These are phyloP conservation scores for Cetoscarus ocellatus DNA, from an alignment of 2,797 vertebrate genomes.

Conservation along the genomic window DNA sequence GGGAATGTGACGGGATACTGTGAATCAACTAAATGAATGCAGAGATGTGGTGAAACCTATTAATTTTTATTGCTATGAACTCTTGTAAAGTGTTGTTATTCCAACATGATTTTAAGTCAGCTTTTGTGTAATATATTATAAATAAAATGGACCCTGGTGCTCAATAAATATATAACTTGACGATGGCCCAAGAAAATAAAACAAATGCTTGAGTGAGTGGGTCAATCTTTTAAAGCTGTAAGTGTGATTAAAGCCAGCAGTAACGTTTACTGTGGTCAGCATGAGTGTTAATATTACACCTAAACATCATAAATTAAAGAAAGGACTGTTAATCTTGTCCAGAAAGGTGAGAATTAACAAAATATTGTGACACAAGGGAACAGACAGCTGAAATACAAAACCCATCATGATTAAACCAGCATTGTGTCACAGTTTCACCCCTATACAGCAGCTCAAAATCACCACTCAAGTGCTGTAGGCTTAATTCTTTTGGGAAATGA, in stretches of 20 bases:
- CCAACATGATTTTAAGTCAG: constrained; percentile 4
- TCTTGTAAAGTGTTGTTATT: constrained; percentile 5
- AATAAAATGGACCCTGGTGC: neutral
- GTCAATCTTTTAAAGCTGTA: constrained; percentile 11
- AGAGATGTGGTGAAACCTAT: constrained; percentile 1
- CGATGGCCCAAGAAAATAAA: constrained; percentile 5
- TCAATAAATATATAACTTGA: constrained; percentile 8
- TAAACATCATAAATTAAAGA: neutral
- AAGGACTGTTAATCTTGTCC: too few relatives aligned
- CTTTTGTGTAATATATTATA: constrained; percentile 4
- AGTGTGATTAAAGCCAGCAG: neutral
- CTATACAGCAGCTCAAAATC: too few relatives aligned
- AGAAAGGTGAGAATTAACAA: too few relatives aligned
- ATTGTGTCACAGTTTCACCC: constrained; percentile 15
- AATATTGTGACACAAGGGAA: too few relatives aligned
- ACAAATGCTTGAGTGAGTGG: neutral
- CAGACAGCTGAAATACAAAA: constrained; percentile 6
- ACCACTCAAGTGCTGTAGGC: too few relatives aligned
- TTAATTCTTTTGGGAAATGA: too few relatives aligned
- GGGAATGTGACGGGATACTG: constrained; percentile 57
- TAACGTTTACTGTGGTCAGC: constrained; percentile 4
- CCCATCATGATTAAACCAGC: too few relatives aligned
- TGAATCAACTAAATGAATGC: constrained; percentile 44
- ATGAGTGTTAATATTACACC: neutral
- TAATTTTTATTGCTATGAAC: constrained; percentile 23